Evolutionary conservation across 2,888 invertebrate species (phyloP), one percentile per base, ranked within the genome.

Genomic region (Ophonus ardosiacus): DNA sequence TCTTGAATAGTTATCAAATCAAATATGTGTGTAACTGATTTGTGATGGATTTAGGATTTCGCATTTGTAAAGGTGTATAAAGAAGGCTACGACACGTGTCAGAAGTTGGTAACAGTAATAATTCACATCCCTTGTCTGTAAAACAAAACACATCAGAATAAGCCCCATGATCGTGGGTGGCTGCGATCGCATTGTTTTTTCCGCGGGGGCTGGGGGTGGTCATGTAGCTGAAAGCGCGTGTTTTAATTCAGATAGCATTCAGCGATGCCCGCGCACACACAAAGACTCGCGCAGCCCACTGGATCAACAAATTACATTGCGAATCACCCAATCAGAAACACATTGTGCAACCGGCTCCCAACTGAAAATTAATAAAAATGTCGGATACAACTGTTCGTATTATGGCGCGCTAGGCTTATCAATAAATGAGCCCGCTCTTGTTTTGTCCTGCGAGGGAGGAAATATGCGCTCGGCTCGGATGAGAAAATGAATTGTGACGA

Each of bases 281-380:
- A 74, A 74, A 74, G 68, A 74, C 40, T 89, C 65, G 63, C 78
- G 56, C 81, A 43, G 85, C 63, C 81, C 78, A 85, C 82, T 83
- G 81, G 82, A 90, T 91, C 90, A 90, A 91, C 91, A 91, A 91
- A 91, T 91, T 91, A 91, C 91, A 91, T 91, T 91, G 90, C 90
- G 91, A 91, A 90, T 90, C 91, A 91, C 88, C 91, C 91, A 91
- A 91, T 91, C 91, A 91, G 91, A 91, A 91, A 91, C 88, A 88
- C 90, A 90, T 91, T 91, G 91, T 91, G 87, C 88, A 86, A 65
- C 82, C 43, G 80, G 76, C 68, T 76, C 59, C 83, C 63, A 84
- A 79, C 84, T 84, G 61, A 84, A 84, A 84, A 84, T 84, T 84
- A 84, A 84, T 84, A 84, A 84, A 84, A 84, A 79, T 84, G 78